Percentiles rank a stretch among this genome's conserved stretches.
Conservation (phyloP, 2,797 vertebrate genomes). For the Hylomyscus alleni region DNA sequence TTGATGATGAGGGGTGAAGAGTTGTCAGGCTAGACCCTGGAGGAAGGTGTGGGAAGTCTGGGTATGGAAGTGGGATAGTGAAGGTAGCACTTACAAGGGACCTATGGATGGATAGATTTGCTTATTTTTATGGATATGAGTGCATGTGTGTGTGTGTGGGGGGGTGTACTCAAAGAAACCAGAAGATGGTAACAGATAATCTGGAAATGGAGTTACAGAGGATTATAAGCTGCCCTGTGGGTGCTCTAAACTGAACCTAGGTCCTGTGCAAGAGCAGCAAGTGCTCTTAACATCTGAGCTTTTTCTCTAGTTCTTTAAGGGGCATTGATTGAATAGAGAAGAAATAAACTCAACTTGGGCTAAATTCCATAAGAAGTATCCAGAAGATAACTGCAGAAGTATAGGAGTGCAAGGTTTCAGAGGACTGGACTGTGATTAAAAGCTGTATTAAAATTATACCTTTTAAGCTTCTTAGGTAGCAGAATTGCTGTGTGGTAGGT, state of each 20-base stretch:
- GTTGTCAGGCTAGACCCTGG: not conserved
- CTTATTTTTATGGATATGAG: not conserved
- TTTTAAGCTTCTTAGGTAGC: slow-evolving; percentile 24
- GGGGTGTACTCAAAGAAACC: not conserved
- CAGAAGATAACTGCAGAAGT: not conserved
- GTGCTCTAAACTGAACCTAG: not conserved
- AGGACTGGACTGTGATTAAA: slow-evolving; percentile 1
- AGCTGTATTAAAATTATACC: slow-evolving; percentile 19
- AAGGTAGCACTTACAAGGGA: not conserved
- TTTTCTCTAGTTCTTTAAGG: not conserved
- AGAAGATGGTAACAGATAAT: not conserved
- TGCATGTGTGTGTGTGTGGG: not conserved
- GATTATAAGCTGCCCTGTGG: not conserved
- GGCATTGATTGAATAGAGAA: not conserved
- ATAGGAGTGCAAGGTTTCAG: not conserved
- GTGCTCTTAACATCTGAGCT: not conserved
- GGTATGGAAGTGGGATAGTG: not conserved
- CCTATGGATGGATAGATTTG: not conserved
- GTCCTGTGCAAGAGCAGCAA: not conserved
- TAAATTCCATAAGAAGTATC: not conserved
- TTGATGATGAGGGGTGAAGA: not conserved
- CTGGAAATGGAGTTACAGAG: not conserved
- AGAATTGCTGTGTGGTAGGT: not conserved
- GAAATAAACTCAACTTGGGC: slow-evolving; percentile 4
- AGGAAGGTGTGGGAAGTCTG: not conserved